phyloP scores from a whole-genome alignment of 2,888 invertebrate genomes.

The Epiblema foenella region DNA sequence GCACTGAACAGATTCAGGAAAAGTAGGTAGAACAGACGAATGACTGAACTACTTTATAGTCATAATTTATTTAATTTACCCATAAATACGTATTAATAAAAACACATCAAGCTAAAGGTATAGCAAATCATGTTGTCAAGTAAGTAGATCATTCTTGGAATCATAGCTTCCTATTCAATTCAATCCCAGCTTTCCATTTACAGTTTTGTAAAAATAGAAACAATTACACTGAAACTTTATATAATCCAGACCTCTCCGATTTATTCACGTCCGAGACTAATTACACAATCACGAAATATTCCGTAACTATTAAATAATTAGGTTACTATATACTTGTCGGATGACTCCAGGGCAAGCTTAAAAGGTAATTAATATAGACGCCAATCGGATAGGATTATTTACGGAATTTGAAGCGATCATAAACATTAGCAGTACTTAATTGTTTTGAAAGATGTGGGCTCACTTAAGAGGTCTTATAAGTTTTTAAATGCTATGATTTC shows the following conservation, averaged over 20 bases:
- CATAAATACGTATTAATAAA: neutral
- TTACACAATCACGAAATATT: constrained; percentile 36
- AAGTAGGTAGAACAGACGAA: neutral
- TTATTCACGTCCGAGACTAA: neutral
- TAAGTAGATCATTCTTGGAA: no score
- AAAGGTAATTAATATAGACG: constrained; percentile 4
- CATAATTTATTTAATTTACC: neutral
- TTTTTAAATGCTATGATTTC: no score
- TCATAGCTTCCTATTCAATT: no score
- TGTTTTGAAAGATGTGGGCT: no score
- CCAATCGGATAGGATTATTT: constrained; percentile 19
- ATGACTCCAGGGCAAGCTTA: constrained; percentile 24
- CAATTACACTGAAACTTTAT: neutral
- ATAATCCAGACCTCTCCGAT: constrained; percentile 15
- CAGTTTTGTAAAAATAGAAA: neutral
- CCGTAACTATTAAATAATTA: constrained; percentile 34
- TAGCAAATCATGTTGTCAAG: no score
- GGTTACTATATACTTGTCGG: constrained; percentile 21
- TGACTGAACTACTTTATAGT: neutral
- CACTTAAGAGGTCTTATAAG: no score
- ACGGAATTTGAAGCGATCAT: neutral
- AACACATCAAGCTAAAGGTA: neutral
- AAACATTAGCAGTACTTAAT: neutral
- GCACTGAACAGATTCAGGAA: neutral
- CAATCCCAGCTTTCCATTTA: neutral